Conservation (phyloP, 2,113 vertebrate species). For the Alces alces region DNA sequence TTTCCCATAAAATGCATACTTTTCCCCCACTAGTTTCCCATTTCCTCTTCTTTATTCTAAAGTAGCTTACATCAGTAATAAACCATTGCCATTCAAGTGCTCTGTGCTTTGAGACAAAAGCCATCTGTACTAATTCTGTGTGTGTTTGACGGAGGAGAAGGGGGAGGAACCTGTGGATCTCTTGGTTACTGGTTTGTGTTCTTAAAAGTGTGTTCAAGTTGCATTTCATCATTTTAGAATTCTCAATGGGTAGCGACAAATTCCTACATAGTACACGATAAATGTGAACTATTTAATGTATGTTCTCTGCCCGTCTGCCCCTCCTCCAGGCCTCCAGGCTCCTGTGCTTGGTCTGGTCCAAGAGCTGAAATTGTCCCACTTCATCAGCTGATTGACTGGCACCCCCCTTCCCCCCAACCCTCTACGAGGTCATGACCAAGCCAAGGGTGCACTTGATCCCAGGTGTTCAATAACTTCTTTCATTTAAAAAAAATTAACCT, state of each 20-base stretch:
- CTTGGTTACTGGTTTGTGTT: neutral
- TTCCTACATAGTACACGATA: neutral
- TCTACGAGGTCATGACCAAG: neutral
- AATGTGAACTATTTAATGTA: neutral
- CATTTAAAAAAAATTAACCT: neutral
- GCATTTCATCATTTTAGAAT: neutral
- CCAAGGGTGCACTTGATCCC: neutral
- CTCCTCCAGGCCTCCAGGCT: neutral
- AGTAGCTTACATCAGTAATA: neutral
- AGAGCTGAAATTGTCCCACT: neutral
- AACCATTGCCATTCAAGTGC: neutral
- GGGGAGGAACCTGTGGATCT: neutral
- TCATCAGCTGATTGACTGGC: neutral
- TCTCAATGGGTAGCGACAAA: neutral
- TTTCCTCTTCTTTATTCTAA: neutral
- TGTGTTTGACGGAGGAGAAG: neutral
- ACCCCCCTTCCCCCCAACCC: neutral
- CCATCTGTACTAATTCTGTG: neutral
- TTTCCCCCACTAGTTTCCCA: neutral
- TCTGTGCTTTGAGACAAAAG: neutral
- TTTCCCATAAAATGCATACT: neutral
- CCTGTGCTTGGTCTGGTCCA: too few species aligned
- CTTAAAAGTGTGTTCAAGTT: neutral
- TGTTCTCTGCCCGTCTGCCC: neutral
- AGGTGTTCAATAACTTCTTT: neutral